These are phyloP conservation scores for Desmodus rotundus DNA, from an alignment of 2,113 vertebrate species.

Conservation along the genomic window DNA sequence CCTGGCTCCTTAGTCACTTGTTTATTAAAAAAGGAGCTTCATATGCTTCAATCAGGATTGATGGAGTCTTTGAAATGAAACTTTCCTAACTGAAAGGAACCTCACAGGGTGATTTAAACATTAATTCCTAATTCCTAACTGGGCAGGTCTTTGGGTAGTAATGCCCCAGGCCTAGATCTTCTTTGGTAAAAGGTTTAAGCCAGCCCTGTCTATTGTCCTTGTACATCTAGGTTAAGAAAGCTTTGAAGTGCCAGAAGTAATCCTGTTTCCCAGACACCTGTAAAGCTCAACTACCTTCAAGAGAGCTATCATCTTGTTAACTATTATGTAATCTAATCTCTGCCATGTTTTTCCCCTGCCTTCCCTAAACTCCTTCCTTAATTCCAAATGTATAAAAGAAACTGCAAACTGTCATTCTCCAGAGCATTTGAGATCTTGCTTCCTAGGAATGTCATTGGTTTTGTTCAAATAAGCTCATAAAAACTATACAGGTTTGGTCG, in stretches of 20 bases:
- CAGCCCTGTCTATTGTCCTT: not conserved
- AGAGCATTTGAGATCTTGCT: not conserved
- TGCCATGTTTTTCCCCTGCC: not conserved
- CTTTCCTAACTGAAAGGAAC: not conserved
- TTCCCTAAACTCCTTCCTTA: not conserved
- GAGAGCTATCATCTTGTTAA: not conserved
- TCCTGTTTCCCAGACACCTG: not conserved
- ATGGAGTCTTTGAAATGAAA: not conserved
- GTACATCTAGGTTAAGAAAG: not conserved
- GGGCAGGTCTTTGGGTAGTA: not conserved
- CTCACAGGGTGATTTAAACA: not conserved
- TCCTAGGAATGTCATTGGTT: not conserved
- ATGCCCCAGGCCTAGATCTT: not conserved
- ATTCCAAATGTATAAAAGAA: not conserved
- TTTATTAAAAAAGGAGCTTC: not conserved
- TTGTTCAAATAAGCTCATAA: not conserved
- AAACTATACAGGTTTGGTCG: not conserved
- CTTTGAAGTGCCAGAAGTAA: not conserved
- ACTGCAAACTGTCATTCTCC: not conserved
- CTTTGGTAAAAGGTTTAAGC: not conserved
- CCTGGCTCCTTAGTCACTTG: not conserved
- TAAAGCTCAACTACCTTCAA: not conserved
- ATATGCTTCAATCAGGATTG: not conserved
- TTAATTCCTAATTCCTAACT: not conserved
- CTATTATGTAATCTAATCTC: not conserved